Base-by-base conservation (phyloP, 2,113 vertebrate species). In the Theristicus caerulescens region DNA sequence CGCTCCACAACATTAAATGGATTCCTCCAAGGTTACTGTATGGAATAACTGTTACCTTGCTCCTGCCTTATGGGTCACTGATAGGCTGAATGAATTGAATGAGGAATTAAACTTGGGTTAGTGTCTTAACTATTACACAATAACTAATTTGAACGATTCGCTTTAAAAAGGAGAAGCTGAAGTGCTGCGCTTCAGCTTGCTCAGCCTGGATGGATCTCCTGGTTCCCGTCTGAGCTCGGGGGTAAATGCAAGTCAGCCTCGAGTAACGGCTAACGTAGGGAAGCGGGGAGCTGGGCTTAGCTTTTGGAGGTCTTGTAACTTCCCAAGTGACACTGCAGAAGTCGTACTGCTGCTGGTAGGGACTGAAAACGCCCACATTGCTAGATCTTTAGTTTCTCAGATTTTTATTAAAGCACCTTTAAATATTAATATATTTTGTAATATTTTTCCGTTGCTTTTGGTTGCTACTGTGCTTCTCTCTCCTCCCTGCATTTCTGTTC, bases 401-500 rank as follows among this genome's bases (percentile, higher is more conserved):
- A 2, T 24, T 24, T 85, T 71, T 47, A 8, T 12, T n/a, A 21
- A 51, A 52, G 16, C 12, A 2, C 25, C 65, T 29, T 42, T 44
- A 46, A n/a, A 14, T 57, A 51, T 40, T 6, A 2, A 6, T 8
- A 9, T 7, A 2, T 71, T 78, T 72, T 44, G 20, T 61, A 25
- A 9, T 11, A 2, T 29, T 81, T 31, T 65, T 16, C 65, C 49
- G 4, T 44, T 58, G 71, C 22, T 44, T 16, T 36, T 47, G 8
- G 10, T 69, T 44, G 46, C 31, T 72, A 21, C 15, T 44, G 32
- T 25, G 27, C 34, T 58, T 24, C 22, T 57, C 32, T 72, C 47
- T 22, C 52, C 40, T 38, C 47, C n/a, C 46, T 32, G 1, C 0
- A 0, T 49, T 54, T 46, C 24, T 25, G 12, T n/a, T 69, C 1